Conservation (phyloP, 2,888 invertebrate genomes). For the Diploptera punctata region DNA sequence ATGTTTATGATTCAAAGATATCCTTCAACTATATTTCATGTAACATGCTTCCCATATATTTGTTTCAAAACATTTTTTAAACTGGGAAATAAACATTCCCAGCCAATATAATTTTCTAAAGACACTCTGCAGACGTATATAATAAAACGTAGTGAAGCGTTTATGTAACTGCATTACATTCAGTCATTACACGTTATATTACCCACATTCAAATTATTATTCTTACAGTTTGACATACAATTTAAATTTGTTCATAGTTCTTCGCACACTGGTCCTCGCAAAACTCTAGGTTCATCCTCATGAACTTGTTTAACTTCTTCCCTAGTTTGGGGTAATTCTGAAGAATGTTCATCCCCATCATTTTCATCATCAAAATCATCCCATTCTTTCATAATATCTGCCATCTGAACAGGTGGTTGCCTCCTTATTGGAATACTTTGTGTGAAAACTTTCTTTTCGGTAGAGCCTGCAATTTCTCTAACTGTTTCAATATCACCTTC, state of each 20-base stretch:
- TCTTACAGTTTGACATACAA: neutral
- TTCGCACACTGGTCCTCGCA: constrained; percentile 8
- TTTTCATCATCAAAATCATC: constrained; percentile 38
- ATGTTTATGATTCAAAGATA: too few species aligned
- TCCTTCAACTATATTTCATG: too few species aligned
- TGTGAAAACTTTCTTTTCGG: too few species aligned
- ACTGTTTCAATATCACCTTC: too few species aligned
- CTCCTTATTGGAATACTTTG: neutral
- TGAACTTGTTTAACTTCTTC: neutral
- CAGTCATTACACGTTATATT: neutral
- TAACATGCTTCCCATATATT: neutral
- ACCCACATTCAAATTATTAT: neutral
- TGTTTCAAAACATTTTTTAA: too few species aligned
- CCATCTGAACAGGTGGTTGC: constrained; percentile 31
- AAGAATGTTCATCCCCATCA: neutral
- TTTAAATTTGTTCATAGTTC: neutral
- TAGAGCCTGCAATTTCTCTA: neutral
- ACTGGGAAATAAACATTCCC: neutral
- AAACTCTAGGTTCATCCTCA: neutral
- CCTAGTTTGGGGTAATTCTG: neutral
- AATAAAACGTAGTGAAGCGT: constrained; percentile 6
- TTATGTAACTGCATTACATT: neutral
- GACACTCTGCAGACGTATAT: constrained; percentile 4
- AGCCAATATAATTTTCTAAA: neutral
- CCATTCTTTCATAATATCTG: constrained; percentile 38